Base-by-base conservation (phyloP, 2,113 vertebrate genomes). In the Isurus oxyrinchus region DNA sequence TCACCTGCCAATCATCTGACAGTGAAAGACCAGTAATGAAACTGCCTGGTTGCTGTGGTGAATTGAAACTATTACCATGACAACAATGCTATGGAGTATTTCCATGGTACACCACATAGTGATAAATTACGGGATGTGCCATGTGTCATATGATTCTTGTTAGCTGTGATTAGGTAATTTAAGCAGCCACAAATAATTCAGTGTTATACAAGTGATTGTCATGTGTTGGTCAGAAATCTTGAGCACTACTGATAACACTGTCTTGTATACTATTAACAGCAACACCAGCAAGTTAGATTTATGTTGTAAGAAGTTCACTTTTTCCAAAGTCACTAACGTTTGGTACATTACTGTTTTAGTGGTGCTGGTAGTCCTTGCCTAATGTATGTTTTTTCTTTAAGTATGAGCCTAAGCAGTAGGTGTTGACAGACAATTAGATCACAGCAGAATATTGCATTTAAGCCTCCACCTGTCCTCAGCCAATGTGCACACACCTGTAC, bases 21-120 rank as follows among this genome's bases (percentile, higher is more conserved):
- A 96, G 97, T 97, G 97, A 96, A 97, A 96, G 96, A 96, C 96
- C 96, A 97, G 97, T 96, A 72, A n/a, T 13, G 96, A 97, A 97
- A 97, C 97, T 97, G 97, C 97, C 98, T 97, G 97, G 97, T 98
- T 98, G 98, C 97, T 97, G 97, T 96, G 97, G 98, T 97, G 97
- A 98, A 97, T 97, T 97, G 97, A 98, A 97, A 98, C 97, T 97
- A 98, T 98, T 98, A 97, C 98, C 97, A 97, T 98, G 98, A 98
- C 66, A 44, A 98, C 98, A 97, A 97, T 97, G 97, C 97, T 97
- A 96, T 95, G 95, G 97, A 97, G 97, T 97, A 97, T 97, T 97
- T 97, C 97, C 97, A 97, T 98, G 97, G 97, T 97, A 97, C 97
- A 97, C 90, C 97, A 97, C 97, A 97, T 97, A 96, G 96, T 94